Evolutionary conservation across 2,797 vertebrate species (phyloP).

Genomic region (Macropus fuliginosus): DNA sequence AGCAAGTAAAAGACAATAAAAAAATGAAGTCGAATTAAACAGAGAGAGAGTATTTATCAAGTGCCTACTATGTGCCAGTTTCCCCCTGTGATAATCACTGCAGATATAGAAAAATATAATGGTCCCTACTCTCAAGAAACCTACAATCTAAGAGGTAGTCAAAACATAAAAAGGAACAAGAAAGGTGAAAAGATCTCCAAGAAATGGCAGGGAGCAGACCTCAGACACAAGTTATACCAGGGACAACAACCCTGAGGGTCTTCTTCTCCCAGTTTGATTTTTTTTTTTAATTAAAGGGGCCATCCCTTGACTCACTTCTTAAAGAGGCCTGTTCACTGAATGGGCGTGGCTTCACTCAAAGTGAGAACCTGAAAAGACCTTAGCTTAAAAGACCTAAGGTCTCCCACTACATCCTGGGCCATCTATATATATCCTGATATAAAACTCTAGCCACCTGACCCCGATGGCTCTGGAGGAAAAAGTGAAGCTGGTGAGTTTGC

Average conservation of each 20-base stretch:
- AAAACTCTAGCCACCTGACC: too few relatives aligned
- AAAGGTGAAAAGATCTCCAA: background rate
- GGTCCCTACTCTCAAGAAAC: background rate
- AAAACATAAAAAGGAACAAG: background rate
- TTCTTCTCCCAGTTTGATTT: too few relatives aligned
- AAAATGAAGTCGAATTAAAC: background rate
- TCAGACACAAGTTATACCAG: background rate
- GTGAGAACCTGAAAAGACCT: too few relatives aligned
- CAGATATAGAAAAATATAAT: slow-evolving; percentile 1
- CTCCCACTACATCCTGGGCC: too few relatives aligned
- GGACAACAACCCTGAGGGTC: background rate
- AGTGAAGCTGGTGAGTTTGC: too few relatives aligned
- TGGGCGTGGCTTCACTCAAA: too few relatives aligned
- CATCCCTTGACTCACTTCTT: too few relatives aligned
- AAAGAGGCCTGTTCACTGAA: too few relatives aligned
- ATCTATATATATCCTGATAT: too few relatives aligned
- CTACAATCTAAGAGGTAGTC: background rate
- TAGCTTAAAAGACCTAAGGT: too few relatives aligned
- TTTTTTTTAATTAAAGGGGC: too few relatives aligned
- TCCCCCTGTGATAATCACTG: background rate
- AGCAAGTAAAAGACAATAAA: background rate
- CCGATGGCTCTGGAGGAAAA: too few relatives aligned
- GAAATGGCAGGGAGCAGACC: background rate
- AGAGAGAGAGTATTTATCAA: background rate
- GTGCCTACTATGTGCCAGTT: background rate